Evolutionary conservation across 2,888 invertebrate genomes (phyloP), one percentile per base, ranked within the genome.

Genomic region (Sialis fuliginosa): DNA sequence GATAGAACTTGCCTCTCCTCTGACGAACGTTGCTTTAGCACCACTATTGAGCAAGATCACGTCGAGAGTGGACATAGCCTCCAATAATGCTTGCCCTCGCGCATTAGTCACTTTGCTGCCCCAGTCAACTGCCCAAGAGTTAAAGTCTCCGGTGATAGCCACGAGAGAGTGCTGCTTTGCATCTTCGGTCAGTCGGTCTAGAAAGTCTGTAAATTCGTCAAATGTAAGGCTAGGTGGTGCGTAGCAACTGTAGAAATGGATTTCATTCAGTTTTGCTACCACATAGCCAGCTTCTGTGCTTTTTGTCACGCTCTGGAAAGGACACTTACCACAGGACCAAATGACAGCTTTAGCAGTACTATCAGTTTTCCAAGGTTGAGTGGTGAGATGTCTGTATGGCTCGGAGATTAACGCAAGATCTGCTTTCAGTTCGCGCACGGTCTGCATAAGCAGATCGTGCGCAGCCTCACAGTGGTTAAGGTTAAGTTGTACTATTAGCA

Each of bases 401-500:
- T 55, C 54, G 5, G 51, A 12, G 22, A 54, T 37, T 1, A 54
- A 8, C n/a, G 41, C 50, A 1, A 54, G 32, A 33, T 49, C 49
- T 9, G 44, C 5, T 13, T 49, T 46, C 10, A 35, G 22, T 22
- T 49, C 47, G 6, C 47, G 45, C 33, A 49, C 47, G 0, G 51
- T 48, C 42, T 53, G 53, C 22, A 44, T 12, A 6, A 48, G 35
- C 44, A 44, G 9, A 33, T 48, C 47, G 45, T 49, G 7, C 6
- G 55, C 52, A 6, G 47, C 51, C 42, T 48, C 52, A 39, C 52
- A 52, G 33, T 55, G 54, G 12, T 53, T 54, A 33, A 53, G 50
- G 42, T 53, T 52, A 9, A 54, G 41, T 44, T 52, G 54, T 6
- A 53, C 39, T 45, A 53, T 44, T 40, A 39, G 52, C 50, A 52